Evolutionary conservation across 2,888 invertebrate species (phyloP).

Genomic region (Leptinotarsa tumamoca): DNA sequence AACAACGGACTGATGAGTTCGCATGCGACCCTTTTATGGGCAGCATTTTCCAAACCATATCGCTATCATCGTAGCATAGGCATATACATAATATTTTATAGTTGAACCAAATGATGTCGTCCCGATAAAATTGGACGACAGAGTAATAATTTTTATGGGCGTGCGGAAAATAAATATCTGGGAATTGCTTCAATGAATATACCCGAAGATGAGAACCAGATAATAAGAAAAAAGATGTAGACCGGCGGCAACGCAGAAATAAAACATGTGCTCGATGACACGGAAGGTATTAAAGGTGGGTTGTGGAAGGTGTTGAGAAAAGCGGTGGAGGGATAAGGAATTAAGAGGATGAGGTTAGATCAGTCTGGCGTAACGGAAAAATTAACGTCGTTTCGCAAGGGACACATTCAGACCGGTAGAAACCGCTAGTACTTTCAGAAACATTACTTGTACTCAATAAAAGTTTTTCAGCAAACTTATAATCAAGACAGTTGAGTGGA

Average conservation of each 20-base stretch:
- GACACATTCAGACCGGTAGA: neutral
- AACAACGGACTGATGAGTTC: constrained; percentile 1
- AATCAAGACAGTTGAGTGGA: too few relatives aligned
- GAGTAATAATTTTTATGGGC: constrained; percentile 47
- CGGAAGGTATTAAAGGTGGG: constrained; percentile 38
- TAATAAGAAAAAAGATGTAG: constrained; percentile 55
- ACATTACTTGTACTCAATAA: too few relatives aligned
- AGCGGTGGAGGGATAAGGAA: neutral
- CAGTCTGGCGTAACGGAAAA: neutral
- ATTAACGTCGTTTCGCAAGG: neutral
- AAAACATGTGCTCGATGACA: constrained; percentile 62
- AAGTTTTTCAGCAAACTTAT: too few relatives aligned
- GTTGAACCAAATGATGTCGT: constrained; percentile 40
- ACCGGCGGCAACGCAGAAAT: constrained; percentile 55
- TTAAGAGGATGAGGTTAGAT: neutral
- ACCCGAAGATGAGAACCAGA: constrained; percentile 51
- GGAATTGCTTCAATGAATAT: constrained; percentile 49
- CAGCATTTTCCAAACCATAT: constrained; percentile 14
- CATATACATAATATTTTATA: constrained; percentile 45
- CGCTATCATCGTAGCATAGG: constrained; percentile 31
- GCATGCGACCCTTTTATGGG: constrained; percentile 3
- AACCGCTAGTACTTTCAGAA: too few relatives aligned
- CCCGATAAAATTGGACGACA: constrained; percentile 42
- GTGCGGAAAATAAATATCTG: constrained; percentile 43
- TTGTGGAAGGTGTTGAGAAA: neutral